phyloP scores from a whole-genome alignment of 2,113 vertebrate genomes.

The Tachycineta bicolor region DNA sequence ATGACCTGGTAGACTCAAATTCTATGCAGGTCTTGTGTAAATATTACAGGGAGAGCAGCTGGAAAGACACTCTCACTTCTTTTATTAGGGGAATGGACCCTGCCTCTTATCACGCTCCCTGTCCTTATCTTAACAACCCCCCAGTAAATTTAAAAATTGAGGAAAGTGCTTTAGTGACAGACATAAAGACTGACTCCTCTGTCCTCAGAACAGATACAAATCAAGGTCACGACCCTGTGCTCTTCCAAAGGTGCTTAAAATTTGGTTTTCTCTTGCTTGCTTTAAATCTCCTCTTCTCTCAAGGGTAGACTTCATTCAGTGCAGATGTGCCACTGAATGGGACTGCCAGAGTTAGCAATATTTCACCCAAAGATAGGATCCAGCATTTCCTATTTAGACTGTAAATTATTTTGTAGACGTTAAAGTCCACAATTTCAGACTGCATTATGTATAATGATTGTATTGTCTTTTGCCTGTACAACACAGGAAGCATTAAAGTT shows the following conservation, averaged over 20 bases:
- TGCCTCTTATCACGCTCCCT: not conserved
- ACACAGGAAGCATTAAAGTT: not conserved
- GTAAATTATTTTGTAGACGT: not conserved
- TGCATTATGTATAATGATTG: fast-evolving
- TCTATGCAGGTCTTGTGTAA: not conserved
- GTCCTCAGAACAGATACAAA: conserved; percentile 21
- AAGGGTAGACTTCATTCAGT: not conserved
- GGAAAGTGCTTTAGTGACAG: conserved; percentile 3
- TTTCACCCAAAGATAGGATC: not conserved
- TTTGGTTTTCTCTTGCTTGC: not conserved
- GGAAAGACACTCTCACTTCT: not conserved
- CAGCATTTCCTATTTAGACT: not conserved
- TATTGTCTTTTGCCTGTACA: not conserved
- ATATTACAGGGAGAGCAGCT: not conserved
- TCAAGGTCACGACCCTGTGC: not conserved
- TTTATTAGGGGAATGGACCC: not conserved
- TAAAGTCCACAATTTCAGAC: not conserved
- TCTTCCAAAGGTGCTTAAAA: conserved; percentile 1
- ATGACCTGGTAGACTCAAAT: not conserved
- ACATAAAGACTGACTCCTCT: not conserved
- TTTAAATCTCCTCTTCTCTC: not conserved
- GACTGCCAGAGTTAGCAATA: not conserved
- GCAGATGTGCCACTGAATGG: not conserved
- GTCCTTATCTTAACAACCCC: conserved; percentile 26
- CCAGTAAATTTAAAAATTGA: conserved; percentile 16